Evolutionary conservation across 2,113 vertebrate species (phyloP).

Genomic region (Carassius carassius): DNA sequence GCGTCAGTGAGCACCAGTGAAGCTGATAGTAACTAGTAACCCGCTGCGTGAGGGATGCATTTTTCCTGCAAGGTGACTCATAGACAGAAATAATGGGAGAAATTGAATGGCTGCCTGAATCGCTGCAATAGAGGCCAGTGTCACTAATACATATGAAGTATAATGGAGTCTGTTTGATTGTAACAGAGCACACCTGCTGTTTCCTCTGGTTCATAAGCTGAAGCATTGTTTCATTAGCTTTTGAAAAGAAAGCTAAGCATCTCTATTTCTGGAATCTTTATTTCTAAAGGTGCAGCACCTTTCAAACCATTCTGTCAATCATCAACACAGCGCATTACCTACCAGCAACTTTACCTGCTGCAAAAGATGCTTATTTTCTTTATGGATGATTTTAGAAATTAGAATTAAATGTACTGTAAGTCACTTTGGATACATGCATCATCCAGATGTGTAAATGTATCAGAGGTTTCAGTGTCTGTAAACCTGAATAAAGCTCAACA

Average conservation of each 20-base stretch:
- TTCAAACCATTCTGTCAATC: neutral
- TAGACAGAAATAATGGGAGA: neutral
- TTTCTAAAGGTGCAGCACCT: neutral
- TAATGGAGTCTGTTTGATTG: conserved; percentile 27
- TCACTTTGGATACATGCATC: too few species aligned
- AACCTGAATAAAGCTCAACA: neutral
- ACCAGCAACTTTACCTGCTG: neutral
- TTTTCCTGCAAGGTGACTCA: neutral
- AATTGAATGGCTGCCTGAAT: neutral
- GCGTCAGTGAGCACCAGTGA: neutral
- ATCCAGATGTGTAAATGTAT: neutral
- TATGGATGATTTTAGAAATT: neutral
- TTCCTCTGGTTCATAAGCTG: neutral
- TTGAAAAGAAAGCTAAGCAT: neutral
- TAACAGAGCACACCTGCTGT: neutral
- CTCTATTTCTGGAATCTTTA: conserved; percentile 16
- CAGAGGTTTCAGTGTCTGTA: neutral
- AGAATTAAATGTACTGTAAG: neutral
- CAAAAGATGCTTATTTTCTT: neutral
- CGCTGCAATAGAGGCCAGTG: neutral
- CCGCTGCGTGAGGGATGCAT: neutral
- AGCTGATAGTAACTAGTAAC: neutral
- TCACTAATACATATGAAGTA: conserved; percentile 62
- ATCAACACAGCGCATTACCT: neutral
- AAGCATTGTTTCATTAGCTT: neutral